Percentiles rank a stretch among this genome's conserved stretches.
Conservation (phyloP, 2,888 invertebrate species). For the Acleris sparsana region DNA sequence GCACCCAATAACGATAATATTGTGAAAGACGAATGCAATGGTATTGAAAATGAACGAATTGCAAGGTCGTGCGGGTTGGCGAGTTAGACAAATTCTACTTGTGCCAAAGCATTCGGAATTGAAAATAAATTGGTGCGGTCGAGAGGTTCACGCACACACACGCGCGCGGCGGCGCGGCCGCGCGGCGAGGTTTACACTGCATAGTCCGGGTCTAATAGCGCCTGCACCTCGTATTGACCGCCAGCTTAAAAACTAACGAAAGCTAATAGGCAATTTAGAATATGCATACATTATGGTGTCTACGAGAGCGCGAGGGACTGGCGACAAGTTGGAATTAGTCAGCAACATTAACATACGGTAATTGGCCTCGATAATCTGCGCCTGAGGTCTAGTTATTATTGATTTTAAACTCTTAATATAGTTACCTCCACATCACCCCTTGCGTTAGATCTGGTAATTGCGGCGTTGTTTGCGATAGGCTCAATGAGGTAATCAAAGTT, state of each 20-base stretch:
- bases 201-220: conserved; percentile 31
- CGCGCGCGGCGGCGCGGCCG: conserved; percentile 6
- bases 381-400: not conserved
- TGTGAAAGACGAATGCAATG: conserved; percentile 19
- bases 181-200: conserved; percentile 25
- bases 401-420: conserved; percentile 1
- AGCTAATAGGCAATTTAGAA: conserved; percentile 21
- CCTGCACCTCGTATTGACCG: conserved; percentile 12
- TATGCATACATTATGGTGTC: conserved; percentile 10
- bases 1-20: conserved; percentile 1
- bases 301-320: not conserved
- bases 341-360: conserved; percentile 1
- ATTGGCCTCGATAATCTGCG: not conserved
- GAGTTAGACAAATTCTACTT: conserved; percentile 44
- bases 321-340: conserved; percentile 14
- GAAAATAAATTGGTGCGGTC: conserved; percentile 46
- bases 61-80: conserved; percentile 30
- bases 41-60: not conserved
- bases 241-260: conserved; percentile 23
- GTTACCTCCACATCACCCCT: too few relatives aligned
- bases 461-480: too few relatives aligned
- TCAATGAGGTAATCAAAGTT: too few relatives aligned
- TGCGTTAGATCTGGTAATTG: too few relatives aligned
- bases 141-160: conserved; percentile 36
- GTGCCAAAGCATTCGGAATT: conserved; percentile 44